A percentile compares a stretch with the other conserved stretches of the same genome.
Conservation (phyloP, 1,140 invertebrate genomes). For the Scaptomyza pallida region DNA sequence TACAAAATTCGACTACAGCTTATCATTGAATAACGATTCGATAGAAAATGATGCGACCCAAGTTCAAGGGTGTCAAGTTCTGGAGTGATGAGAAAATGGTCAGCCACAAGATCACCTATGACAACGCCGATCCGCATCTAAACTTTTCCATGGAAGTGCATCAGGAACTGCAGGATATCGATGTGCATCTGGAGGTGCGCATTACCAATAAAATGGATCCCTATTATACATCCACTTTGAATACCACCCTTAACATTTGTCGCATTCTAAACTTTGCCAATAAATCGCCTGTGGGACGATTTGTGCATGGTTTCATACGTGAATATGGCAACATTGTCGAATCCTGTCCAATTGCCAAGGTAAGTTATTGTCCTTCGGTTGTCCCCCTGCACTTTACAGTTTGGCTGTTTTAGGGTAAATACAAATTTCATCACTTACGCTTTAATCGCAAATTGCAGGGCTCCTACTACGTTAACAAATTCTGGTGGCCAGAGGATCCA, state of each 20-base stretch:
- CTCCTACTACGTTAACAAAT: slow-evolving; percentile 74
- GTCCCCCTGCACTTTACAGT: slow-evolving; percentile 8
- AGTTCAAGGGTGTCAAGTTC: slow-evolving; percentile 67
- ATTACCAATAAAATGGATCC: slow-evolving; percentile 67
- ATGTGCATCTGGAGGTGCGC: slow-evolving; percentile 60
- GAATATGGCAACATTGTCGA: slow-evolving; percentile 75
- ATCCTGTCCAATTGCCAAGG: slow-evolving; percentile 70
- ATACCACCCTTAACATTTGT: slow-evolving; percentile 72
- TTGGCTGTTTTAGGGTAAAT: slow-evolving; percentile 59
- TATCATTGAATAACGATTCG: neutral
- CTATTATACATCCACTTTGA: slow-evolving; percentile 54
- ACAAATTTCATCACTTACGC: slow-evolving; percentile 50
- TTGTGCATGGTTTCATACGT: slow-evolving; percentile 63
- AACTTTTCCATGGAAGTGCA: slow-evolving; percentile 74
- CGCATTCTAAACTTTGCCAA: slow-evolving; percentile 62
- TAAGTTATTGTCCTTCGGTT: slow-evolving; percentile 22
- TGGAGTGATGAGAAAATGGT: slow-evolving; percentile 77
- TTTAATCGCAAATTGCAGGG: slow-evolving; percentile 71
- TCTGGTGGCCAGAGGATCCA: slow-evolving; percentile 80
- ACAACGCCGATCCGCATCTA: slow-evolving; percentile 70
- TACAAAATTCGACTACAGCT: too few relatives aligned
- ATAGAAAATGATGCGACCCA: slow-evolving; percentile 79
- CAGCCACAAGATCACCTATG: slow-evolving; percentile 66
- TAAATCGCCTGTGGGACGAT: slow-evolving; percentile 68
- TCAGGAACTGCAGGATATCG: slow-evolving; percentile 65